Evolutionary conservation across 2,888 invertebrate species (phyloP).

Genomic region (Meiosimyza platycephala): DNA sequence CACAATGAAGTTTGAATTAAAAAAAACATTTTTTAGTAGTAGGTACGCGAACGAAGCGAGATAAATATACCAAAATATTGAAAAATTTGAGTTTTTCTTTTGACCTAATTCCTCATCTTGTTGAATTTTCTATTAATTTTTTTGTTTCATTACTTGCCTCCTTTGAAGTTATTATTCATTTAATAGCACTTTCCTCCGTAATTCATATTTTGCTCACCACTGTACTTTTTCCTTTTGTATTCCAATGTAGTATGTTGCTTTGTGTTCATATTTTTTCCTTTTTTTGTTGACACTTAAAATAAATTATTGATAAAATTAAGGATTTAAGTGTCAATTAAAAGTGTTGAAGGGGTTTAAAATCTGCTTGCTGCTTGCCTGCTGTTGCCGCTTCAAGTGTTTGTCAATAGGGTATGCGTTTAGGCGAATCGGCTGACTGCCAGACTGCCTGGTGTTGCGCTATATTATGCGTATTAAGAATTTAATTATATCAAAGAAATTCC

Average conservation of each 20-base stretch:
- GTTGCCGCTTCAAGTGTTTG: too few species aligned
- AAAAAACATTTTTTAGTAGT: too few species aligned
- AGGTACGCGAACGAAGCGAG: too few species aligned
- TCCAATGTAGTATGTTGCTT: not conserved
- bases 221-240: not conserved
- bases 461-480: slow-evolving; percentile 1
- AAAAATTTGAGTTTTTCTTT: too few species aligned
- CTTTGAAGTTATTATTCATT: not conserved
- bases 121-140: too few species aligned
- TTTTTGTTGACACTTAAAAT: slow-evolving; percentile 41
- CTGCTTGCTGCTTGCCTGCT: too few species aligned
- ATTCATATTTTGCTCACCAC: not conserved
- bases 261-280: not conserved
- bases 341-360: slow-evolving; percentile 16
- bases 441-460: not conserved
- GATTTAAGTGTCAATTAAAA: slow-evolving; percentile 58
- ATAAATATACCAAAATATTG: too few species aligned
- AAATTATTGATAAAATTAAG: slow-evolving; percentile 54
- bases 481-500: not conserved
- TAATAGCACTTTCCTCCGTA: not conserved
- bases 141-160: too few species aligned
- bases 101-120: too few species aligned
- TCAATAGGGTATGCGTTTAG: too few species aligned
- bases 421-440: not conserved
- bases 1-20: too few species aligned